Percentiles rank a stretch among this genome's conserved stretches.
These are phyloP conservation scores for Coptodon rendalli DNA, from an alignment of 2,113 vertebrate genomes.

Conservation along the genomic window DNA sequence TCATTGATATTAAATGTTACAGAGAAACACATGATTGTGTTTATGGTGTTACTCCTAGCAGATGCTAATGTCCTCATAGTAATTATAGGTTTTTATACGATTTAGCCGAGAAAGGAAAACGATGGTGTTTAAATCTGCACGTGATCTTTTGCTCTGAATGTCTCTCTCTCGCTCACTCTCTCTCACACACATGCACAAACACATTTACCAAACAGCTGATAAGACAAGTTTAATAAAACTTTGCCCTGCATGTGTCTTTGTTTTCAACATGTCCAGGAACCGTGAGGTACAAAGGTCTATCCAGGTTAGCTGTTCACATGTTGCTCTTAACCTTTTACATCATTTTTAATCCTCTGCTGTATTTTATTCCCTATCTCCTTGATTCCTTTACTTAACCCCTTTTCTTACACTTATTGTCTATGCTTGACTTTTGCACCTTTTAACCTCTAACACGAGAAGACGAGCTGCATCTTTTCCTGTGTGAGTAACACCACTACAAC, in stretches of 20 bases:
- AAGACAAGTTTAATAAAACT: neutral
- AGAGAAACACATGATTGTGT: neutral
- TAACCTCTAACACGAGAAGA: neutral
- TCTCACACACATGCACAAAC: fast-evolving
- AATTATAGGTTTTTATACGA: neutral
- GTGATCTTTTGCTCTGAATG: neutral
- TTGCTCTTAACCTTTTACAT: neutral
- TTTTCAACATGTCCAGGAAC: neutral
- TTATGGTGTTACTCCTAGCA: neutral
- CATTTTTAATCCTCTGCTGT: neutral
- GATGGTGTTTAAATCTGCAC: neutral
- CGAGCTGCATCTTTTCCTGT: neutral
- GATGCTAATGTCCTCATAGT: neutral
- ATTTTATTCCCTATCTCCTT: neutral
- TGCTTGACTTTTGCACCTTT: neutral
- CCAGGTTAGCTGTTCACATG: neutral
- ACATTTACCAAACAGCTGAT: neutral
- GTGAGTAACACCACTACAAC: neutral
- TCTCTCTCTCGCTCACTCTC: fast-evolving
- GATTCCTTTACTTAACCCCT: neutral
- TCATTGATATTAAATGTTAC: neutral
- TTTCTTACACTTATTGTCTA: neutral
- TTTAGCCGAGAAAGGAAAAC: neutral
- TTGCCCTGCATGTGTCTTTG: neutral
- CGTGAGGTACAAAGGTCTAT: constrained; percentile 2